phyloP scores from a whole-genome alignment of 2,113 vertebrate genomes.

The Guaruba guarouba region DNA sequence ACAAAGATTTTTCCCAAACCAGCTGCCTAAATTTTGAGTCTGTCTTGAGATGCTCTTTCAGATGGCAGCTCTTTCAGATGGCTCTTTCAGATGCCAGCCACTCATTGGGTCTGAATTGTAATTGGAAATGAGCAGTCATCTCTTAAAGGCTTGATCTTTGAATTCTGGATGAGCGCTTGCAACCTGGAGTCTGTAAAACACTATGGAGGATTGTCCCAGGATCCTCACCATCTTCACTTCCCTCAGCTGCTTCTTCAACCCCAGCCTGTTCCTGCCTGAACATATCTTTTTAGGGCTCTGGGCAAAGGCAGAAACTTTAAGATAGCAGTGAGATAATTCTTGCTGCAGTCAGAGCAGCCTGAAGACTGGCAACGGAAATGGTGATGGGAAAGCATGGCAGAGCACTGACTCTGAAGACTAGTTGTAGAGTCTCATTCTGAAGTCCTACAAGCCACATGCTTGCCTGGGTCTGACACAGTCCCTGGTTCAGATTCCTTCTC shows the following conservation, averaged over 20 bases:
- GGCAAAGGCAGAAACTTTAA: not conserved
- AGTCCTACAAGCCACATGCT: rapidly evolving
- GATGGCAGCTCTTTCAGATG: not conserved
- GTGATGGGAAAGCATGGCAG: not conserved
- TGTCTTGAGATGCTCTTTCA: not conserved
- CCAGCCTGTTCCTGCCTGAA: not conserved
- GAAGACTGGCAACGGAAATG: not conserved
- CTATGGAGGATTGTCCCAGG: not conserved
- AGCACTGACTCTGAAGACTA: not conserved
- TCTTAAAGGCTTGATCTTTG: not conserved
- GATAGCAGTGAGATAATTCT: not conserved
- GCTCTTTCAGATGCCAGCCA: not conserved
- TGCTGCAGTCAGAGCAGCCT: not conserved
- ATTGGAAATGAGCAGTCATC: not conserved
- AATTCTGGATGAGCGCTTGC: not conserved
- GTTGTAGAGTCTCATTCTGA: not conserved
- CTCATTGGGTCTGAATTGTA: not conserved
- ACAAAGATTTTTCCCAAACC: not conserved
- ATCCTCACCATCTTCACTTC: not conserved
- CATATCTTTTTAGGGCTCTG: not conserved
- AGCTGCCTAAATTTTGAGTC: not conserved
- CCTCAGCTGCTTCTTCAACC: not conserved
- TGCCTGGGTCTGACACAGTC: not conserved
- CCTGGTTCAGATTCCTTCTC: not conserved
- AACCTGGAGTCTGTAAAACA: not conserved